Base-by-base conservation (phyloP, 1,140 invertebrate species). In the Procambarus clarkii region DNA sequence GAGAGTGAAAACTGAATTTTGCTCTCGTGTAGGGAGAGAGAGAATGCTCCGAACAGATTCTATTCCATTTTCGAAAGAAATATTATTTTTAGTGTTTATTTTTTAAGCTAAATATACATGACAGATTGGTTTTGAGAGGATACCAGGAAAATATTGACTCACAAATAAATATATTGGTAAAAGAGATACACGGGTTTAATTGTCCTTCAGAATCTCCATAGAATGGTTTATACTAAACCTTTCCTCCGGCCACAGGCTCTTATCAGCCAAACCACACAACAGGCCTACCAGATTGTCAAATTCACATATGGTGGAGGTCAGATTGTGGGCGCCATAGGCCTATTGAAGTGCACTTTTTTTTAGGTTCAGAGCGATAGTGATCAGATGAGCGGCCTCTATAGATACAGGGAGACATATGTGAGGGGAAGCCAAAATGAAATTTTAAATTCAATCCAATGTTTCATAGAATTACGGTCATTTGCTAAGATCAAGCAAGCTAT, bases 231-330 rank as follows among this genome's bases (percentile, higher is more conserved):
- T 74, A 4, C n/a, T 8, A 2, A 7, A 21, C 21, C 79, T 50
- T 21, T 54, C 54, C 60, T 64, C 15, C 48, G 18, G 48, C 79
- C 48, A 24, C 79, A 54, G 18, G 48, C 60, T 18, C 18, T 64
- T 18, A 58, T 54, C 24, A 24, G 24, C 48, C 46, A 34, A 9
- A 48, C 48, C 24, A 21, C 79, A 58, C 44, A 81, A 81, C 79
- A 81, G 79, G 79, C 79, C 79, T 81, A 81, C 79, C 48, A 34
- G 48, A 81, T 81, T 54, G 48, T 54, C 48, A 81, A 81, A 81
- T 54, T 81, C 79, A 81, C 79, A 81, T 81, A 81, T 81, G 79
- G 79, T 54, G 79, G 18, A 58, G 79, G 54, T 81, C 34, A 58
- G 48, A 81, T 58, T 24, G 21, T 58, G 48, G 48, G 8, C 46